Evolutionary conservation across 2,888 invertebrate genomes (phyloP).

Genomic region (Cremastinae sp.): DNA sequence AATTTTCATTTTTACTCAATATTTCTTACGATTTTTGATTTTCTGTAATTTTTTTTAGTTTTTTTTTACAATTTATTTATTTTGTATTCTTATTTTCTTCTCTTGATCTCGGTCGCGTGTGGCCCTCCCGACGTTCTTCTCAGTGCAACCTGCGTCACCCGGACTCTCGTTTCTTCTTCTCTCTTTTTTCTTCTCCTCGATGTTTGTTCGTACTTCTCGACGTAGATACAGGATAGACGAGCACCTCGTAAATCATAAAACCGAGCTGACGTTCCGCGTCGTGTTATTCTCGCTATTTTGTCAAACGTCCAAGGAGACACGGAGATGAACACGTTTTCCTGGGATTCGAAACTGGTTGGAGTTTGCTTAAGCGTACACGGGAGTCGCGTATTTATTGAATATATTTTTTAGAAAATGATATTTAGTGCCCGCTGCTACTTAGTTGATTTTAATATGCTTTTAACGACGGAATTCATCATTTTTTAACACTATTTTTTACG

Average conservation of each 20-base stretch:
- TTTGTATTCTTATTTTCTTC: neutral
- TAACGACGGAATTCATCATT: too few relatives aligned
- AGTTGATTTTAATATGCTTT: too few relatives aligned
- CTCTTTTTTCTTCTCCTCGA: constrained; percentile 41
- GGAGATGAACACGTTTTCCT: constrained; percentile 50
- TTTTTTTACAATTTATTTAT: too few relatives aligned
- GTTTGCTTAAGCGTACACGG: neutral
- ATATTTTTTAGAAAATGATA: neutral
- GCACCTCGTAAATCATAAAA: constrained; percentile 57
- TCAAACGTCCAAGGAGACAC: constrained; percentile 41
- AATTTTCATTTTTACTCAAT: too few relatives aligned
- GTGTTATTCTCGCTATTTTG: constrained; percentile 57
- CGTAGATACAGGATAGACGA: constrained; percentile 13
- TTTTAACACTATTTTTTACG: too few relatives aligned
- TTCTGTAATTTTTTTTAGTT: neutral
- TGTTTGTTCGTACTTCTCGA: neutral
- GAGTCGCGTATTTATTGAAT: neutral
- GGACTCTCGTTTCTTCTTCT: constrained; percentile 10
- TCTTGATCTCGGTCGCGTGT: neutral
- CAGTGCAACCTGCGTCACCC: constrained; percentile 54
- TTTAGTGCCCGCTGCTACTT: too few relatives aligned
- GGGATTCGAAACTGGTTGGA: neutral
- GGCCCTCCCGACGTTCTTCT: constrained; percentile 39
- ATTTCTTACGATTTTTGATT: too few relatives aligned
- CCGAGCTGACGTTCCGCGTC: constrained; percentile 45